Evolutionary conservation across 2,888 invertebrate genomes (phyloP).

Genomic region (Lepidochrysops patricia): DNA sequence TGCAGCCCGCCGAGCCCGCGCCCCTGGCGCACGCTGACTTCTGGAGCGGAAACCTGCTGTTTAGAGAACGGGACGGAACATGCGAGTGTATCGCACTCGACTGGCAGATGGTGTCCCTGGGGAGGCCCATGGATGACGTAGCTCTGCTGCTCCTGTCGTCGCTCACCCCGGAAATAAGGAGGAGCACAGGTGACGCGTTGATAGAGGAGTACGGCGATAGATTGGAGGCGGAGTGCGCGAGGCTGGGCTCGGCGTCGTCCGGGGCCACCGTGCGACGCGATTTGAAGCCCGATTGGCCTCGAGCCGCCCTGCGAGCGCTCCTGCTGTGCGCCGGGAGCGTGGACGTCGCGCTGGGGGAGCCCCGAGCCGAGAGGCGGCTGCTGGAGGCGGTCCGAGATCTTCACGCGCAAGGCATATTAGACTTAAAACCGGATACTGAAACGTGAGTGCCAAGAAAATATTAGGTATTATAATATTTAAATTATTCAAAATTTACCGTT

Average conservation of each 20-base stretch:
- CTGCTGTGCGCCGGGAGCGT: slow-evolving; percentile 86
- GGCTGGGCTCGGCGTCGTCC: slow-evolving; percentile 75
- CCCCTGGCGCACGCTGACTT: slow-evolving; percentile 88
- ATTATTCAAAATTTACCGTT: slow-evolving; percentile 25
- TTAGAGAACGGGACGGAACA: slow-evolving; percentile 66
- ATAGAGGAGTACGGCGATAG: slow-evolving; percentile 82
- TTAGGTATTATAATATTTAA: slow-evolving; percentile 12
- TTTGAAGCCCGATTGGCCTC: slow-evolving; percentile 76
- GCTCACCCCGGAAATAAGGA: slow-evolving; percentile 80
- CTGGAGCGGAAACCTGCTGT: slow-evolving; percentile 87
- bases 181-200: slow-evolving; percentile 76
- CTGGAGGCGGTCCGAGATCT: slow-evolving; percentile 84
- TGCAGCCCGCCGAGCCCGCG: slow-evolving; percentile 83
- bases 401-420: slow-evolving; percentile 79
- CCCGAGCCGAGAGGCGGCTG: slow-evolving; percentile 82
- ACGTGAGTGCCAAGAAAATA: slow-evolving; percentile 48
- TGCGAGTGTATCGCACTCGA: slow-evolving; percentile 82
- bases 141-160: slow-evolving; percentile 83
- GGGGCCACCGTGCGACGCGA: slow-evolving; percentile 65
- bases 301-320: slow-evolving; percentile 83
- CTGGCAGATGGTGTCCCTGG: slow-evolving; percentile 90
- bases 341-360: slow-evolving; percentile 85
- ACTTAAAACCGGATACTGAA: slow-evolving; percentile 61
- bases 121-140: slow-evolving; percentile 84
- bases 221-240: slow-evolving; percentile 74